These are phyloP conservation scores for Dexiosoma caninum DNA, from an alignment of 2,888 invertebrate species.

Conservation along the genomic window DNA sequence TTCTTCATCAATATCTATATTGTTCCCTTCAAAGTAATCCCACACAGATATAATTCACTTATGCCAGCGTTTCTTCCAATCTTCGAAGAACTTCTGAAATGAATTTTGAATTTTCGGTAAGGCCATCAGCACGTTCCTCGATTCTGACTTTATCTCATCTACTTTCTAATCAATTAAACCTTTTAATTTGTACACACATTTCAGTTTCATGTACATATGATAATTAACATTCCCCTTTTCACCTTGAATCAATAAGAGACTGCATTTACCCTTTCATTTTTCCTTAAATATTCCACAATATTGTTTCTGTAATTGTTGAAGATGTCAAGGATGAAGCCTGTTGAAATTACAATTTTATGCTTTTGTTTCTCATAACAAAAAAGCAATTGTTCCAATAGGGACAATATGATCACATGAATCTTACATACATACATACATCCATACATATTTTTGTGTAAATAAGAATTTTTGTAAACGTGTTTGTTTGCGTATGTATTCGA, in stretches of 20 bases:
- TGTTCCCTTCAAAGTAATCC: too few species aligned
- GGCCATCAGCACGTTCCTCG: too few species aligned
- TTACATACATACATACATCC: background rate
- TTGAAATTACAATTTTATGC: constrained; percentile 44
- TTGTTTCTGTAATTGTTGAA: background rate
- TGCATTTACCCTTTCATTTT: background rate
- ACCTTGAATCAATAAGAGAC: background rate
- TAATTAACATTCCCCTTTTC: background rate
- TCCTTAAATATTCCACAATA: too few species aligned
- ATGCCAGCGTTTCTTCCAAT: too few species aligned
- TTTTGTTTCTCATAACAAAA: background rate
- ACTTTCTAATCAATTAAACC: too few species aligned
- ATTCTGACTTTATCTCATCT: too few species aligned
- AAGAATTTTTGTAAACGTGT: too few species aligned
- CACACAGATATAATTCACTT: too few species aligned
- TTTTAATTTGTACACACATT: background rate
- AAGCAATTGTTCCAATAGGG: constrained; percentile 1
- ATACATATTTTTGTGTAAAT: background rate
- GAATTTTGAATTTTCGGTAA: too few species aligned
- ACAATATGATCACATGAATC: constrained; percentile 3
- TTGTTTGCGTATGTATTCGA: background rate
- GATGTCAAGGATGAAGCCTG: constrained; percentile 53
- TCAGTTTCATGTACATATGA: background rate
- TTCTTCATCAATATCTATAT: too few species aligned
- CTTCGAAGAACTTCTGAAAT: too few species aligned